Conservation (phyloP, 2,888 invertebrate genomes). For the Corythucha ciliata region DNA sequence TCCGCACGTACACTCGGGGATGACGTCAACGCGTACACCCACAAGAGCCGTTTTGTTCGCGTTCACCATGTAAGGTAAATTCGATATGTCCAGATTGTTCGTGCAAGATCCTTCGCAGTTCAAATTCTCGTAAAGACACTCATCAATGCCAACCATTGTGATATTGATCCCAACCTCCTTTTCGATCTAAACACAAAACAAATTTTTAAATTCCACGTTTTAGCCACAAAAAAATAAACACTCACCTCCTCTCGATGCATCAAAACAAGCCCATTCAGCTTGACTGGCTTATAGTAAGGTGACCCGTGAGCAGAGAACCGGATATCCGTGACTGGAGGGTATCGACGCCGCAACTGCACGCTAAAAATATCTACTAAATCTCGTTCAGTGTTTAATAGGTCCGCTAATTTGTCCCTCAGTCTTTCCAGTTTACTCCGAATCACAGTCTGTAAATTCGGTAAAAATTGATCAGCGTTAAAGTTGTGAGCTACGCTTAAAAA, state of each 20-base stretch:
- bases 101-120: constrained; percentile 95
- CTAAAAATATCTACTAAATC: constrained; percentile 95
- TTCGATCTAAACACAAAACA: constrained; percentile 55
- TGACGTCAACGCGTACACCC: constrained; percentile 85
- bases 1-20: constrained; percentile 88
- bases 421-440: constrained; percentile 81
- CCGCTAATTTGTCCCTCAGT: constrained; percentile 78
- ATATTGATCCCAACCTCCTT: constrained; percentile 90
- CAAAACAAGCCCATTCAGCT: constrained; percentile 86
- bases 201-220: constrained; percentile 6
- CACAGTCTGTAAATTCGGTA: constrained; percentile 51
- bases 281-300: constrained; percentile 88
- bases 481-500: neutral
- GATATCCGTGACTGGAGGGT: constrained; percentile 83
- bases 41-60: constrained; percentile 95
- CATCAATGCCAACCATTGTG: constrained; percentile 96
- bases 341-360: constrained; percentile 77
- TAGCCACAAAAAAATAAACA: neutral
- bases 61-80: constrained; percentile 88
- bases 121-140: constrained; percentile 87
- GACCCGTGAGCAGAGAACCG: constrained; percentile 92
- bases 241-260: constrained; percentile 77
- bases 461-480: neutral
- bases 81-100: constrained; percentile 80
- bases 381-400: constrained; percentile 71